Evolutionary conservation across 2,113 vertebrate genomes (phyloP).

Genomic region (Amia ocellicauda): DNA sequence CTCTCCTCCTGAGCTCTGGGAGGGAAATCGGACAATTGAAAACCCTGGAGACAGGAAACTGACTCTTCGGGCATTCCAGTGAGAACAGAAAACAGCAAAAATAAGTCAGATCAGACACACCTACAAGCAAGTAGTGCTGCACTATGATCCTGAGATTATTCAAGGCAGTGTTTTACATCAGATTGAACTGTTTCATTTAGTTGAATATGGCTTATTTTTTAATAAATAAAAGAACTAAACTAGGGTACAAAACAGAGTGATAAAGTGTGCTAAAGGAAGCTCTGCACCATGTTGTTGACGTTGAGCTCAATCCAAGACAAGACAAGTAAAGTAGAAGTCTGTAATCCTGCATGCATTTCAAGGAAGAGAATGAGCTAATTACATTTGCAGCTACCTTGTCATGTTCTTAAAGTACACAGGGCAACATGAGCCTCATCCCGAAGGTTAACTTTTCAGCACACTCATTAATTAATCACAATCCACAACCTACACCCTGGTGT

Average conservation of each 20-base stretch:
- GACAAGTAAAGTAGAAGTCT: background rate
- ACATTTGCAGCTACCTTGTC: background rate
- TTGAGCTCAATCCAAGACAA: too few species aligned
- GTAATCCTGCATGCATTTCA: background rate
- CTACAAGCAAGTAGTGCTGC: too few species aligned
- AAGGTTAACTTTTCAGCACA: slow-evolving; percentile 34
- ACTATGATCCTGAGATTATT: too few species aligned
- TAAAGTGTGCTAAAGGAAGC: background rate
- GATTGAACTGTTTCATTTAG: too few species aligned
- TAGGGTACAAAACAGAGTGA: background rate
- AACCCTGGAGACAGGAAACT: slow-evolving; percentile 12
- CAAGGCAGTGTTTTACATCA: too few species aligned
- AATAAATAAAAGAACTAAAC: too few species aligned
- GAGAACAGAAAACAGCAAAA: background rate
- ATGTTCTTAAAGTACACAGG: slow-evolving; percentile 14
- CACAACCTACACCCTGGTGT: background rate
- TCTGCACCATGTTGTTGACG: too few species aligned
- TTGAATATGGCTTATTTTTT: too few species aligned
- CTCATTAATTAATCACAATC: slow-evolving; percentile 49
- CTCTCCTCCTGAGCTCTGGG: slow-evolving; percentile 80
- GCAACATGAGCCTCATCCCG: slow-evolving; percentile 40
- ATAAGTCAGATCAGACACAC: too few species aligned
- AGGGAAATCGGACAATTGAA: slow-evolving; percentile 34
- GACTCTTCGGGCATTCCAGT: slow-evolving; percentile 10
- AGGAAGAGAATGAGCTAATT: background rate